Conservation (phyloP, 2,888 invertebrate species). For the Campoplex capitator region DNA sequence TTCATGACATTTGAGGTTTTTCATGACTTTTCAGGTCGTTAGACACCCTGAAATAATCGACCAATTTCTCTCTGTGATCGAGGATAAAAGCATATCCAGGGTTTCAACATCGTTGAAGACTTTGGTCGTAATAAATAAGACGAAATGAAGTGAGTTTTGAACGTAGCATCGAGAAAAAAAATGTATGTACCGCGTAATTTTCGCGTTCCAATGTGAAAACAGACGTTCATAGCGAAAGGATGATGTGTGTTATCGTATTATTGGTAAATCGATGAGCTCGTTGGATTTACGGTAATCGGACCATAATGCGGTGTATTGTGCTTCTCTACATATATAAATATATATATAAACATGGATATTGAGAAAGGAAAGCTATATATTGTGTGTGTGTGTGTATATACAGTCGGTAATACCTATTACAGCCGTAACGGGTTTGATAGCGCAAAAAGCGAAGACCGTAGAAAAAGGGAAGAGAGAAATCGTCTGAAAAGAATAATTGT, state of each 20-base stretch:
- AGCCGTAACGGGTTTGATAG: slow-evolving; percentile 59
- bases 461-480: slow-evolving; percentile 51
- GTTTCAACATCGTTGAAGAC: neutral
- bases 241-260: slow-evolving; percentile 34
- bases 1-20: too few species aligned
- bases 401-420: slow-evolving; percentile 50
- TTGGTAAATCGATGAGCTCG: slow-evolving; percentile 45
- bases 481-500: slow-evolving; percentile 67
- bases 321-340: neutral
- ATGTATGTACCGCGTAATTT: slow-evolving; percentile 15
- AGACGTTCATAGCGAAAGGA: slow-evolving; percentile 39
- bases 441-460: slow-evolving; percentile 47
- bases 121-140: slow-evolving; percentile 10
- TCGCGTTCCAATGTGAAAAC: slow-evolving; percentile 14
- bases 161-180: neutral
- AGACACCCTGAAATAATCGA: too few species aligned
- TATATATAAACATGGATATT: slow-evolving; percentile 27
- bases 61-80: neutral
- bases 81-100: neutral
- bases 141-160: neutral
- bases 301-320: slow-evolving; percentile 27
- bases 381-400: slow-evolving; percentile 38
- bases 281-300: slow-evolving; percentile 52
- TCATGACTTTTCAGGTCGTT: too few species aligned
- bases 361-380: slow-evolving; percentile 12